Evolutionary conservation across 2,888 invertebrate genomes (phyloP).

Genomic region (Cloeon dipterum): DNA sequence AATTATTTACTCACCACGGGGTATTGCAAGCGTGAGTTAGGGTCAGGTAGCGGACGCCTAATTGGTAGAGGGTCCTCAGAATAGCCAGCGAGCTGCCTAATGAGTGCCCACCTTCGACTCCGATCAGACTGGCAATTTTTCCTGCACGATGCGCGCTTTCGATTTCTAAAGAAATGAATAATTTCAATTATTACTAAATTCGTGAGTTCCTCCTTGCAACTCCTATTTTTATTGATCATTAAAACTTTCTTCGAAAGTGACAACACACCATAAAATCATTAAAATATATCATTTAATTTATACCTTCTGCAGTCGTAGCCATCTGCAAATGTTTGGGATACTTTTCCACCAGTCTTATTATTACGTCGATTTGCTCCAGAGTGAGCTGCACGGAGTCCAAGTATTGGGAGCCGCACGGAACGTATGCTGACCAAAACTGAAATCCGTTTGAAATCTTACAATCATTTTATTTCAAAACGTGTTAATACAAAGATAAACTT

Average conservation of each 20-base stretch:
- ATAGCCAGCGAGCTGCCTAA: conserved; percentile 41
- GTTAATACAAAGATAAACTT: too few relatives aligned
- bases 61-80: conserved; percentile 35
- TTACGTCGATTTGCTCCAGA: conserved; percentile 67
- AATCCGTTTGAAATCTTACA: too few relatives aligned
- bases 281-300: conserved; percentile 11
- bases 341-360: conserved; percentile 53
- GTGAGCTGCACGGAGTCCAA: conserved; percentile 66
- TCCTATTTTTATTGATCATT: too few relatives aligned
- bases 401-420: conserved; percentile 58
- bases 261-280: too few relatives aligned
- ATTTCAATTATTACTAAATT: too few relatives aligned
- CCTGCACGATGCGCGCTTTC: conserved; percentile 31
- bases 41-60: conserved; percentile 40
- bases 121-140: conserved; percentile 35
- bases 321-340: conserved; percentile 55
- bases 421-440: conserved; percentile 76
- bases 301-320: conserved; percentile 58
- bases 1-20: conserved; percentile 37
- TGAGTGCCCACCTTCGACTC: conserved; percentile 41
- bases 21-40: conserved; percentile 43
- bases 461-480: too few relatives aligned
- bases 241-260: conserved; percentile 4
- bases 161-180: conserved; percentile 21
- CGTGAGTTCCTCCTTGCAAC: too few relatives aligned